A percentile compares a stretch with the other conserved stretches of the same genome.
phyloP scores from a whole-genome alignment of 2,888 invertebrate genomes.

The Latrodectus elegans region DNA sequence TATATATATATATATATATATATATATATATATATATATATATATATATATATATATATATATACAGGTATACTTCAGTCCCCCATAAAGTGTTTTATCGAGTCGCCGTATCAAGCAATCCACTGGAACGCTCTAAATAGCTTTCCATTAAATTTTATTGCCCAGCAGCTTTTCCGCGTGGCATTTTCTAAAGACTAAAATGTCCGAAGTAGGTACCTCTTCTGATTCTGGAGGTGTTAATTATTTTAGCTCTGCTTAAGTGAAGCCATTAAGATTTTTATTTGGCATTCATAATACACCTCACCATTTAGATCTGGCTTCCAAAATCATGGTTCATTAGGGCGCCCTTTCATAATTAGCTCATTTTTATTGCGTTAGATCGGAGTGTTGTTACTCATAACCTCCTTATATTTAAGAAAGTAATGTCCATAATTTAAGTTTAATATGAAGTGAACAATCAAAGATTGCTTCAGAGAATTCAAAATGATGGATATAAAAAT shows the following conservation, averaged over 20 bases:
- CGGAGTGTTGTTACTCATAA: neutral
- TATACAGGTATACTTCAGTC: no score
- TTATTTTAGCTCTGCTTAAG: neutral
- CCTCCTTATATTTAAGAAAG: neutral
- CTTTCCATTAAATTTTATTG: constrained; percentile 5
- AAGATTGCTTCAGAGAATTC: no score
- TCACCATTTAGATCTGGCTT: neutral
- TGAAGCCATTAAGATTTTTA: neutral
- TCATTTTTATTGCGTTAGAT: neutral
- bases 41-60: no score
- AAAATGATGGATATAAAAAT: no score
- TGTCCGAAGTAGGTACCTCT: neutral
- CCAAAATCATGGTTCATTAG: constrained; percentile 2
- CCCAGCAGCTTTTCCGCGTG: neutral
- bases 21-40: no score
- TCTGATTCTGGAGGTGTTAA: neutral
- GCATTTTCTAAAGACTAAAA: no score
- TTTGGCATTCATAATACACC: neutral
- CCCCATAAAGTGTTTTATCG: no score
- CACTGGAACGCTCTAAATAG: neutral
- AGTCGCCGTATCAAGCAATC: no score
- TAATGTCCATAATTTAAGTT: constrained; percentile 1
- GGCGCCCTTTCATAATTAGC: neutral
- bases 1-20: no score
- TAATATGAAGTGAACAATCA: neutral